Conservation (phyloP, 2,113 vertebrate species). For the Colinus virginianus region DNA sequence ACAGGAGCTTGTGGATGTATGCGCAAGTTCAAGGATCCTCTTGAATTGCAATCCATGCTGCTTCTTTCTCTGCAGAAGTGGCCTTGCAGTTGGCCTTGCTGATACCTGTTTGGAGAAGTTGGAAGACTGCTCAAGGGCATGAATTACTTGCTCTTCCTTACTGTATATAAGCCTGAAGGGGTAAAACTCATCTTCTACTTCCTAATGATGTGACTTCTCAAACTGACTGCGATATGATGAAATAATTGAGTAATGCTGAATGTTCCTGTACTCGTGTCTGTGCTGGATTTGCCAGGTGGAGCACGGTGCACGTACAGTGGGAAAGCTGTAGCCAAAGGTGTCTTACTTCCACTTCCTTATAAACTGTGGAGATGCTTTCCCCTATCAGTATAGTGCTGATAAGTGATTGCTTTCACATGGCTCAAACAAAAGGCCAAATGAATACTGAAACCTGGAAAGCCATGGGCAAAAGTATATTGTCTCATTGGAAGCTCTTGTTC, state of each 20-base stretch:
- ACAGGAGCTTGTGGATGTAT: not conserved
- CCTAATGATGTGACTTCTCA: not conserved
- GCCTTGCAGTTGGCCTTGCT: not conserved
- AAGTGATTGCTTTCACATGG: not conserved
- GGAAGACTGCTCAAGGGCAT: not conserved
- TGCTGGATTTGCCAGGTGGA: not conserved
- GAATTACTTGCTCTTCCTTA: not conserved
- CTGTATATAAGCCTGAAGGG: slow-evolving; percentile 5
- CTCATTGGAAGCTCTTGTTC: not conserved
- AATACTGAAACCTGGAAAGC: not conserved
- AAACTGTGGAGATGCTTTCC: not conserved
- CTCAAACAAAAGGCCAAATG: not conserved
- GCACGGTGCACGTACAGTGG: not conserved
- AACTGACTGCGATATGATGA: not conserved
- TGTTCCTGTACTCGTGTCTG: not conserved
- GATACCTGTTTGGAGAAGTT: not conserved
- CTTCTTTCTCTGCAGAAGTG: not conserved
- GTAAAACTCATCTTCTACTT: slow-evolving; percentile 27
- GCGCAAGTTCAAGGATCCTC: not conserved
- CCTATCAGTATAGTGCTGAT: not conserved
- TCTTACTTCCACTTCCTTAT: not conserved
- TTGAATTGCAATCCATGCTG: not conserved
- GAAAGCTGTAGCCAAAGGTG: not conserved
- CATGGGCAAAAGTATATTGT: not conserved
- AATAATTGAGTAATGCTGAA: slow-evolving; percentile 32